Conservation (phyloP, 2,113 vertebrate species). For the Cheilinus undulatus region DNA sequence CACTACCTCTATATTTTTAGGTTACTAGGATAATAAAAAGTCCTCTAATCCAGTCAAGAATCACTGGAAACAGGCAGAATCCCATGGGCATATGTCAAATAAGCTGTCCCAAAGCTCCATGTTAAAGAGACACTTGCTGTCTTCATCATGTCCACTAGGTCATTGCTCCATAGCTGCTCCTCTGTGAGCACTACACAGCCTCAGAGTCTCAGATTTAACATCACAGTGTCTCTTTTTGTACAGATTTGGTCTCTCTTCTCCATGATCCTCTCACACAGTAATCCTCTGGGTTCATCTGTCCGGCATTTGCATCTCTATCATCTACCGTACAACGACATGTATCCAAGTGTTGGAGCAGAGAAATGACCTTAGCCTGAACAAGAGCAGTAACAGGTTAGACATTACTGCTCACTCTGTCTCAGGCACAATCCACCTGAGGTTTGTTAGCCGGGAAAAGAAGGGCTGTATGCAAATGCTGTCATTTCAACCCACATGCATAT, state of each 20-base stretch:
- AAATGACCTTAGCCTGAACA: slow-evolving; percentile 60
- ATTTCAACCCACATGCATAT: slow-evolving; percentile 51
- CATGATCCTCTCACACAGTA: slow-evolving; percentile 32
- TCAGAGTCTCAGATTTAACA: slow-evolving; percentile 10
- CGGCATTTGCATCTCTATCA: slow-evolving; percentile 63
- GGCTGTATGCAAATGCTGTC: slow-evolving; percentile 73
- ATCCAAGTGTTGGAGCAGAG: slow-evolving; percentile 36
- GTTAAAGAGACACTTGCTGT: not conserved
- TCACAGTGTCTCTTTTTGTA: slow-evolving; percentile 9
- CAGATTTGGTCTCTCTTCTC: not conserved
- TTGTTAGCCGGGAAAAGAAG: slow-evolving; percentile 69
- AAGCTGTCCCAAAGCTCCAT: not conserved
- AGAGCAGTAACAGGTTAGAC: slow-evolving; percentile 53
- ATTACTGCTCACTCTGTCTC: slow-evolving; percentile 36
- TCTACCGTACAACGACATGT: slow-evolving; percentile 30
- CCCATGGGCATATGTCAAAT: not conserved
- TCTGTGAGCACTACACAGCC: slow-evolving; percentile 30
- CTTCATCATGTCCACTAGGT: slow-evolving; percentile 7
- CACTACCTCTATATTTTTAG: not conserved
- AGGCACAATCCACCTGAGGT: slow-evolving; percentile 68
- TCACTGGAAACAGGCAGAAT: not conserved
- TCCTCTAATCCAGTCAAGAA: not conserved
- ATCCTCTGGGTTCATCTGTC: slow-evolving; percentile 37
- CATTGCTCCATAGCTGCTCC: not conserved
- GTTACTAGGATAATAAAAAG: not conserved